Evolutionary conservation across 2,888 invertebrate genomes (phyloP).

Genomic region (Clivina fossor): DNA sequence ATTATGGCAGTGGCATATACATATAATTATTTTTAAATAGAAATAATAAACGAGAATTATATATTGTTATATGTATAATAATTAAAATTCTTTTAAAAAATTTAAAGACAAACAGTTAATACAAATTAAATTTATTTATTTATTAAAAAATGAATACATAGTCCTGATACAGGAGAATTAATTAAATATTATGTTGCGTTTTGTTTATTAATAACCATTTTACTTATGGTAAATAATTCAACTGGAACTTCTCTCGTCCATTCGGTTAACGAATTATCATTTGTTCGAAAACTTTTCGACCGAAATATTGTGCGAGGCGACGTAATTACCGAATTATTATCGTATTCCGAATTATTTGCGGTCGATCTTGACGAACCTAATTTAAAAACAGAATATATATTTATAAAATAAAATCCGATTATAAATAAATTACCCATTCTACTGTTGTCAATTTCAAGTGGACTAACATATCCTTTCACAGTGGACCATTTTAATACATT

Average conservation of each 20-base stretch:
- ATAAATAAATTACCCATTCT: not conserved
- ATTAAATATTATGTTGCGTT: constrained; percentile 45
- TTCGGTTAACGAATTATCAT: constrained; percentile 39
- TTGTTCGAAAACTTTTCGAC: constrained; percentile 7
- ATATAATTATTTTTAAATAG: too few species aligned
- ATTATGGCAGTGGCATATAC: too few species aligned
- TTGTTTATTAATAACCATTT: constrained; percentile 44
- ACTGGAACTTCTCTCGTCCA: constrained; percentile 50
- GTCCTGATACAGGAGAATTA: constrained; percentile 17
- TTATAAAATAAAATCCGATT: not conserved
- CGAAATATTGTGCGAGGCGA: constrained; percentile 24
- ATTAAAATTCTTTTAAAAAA: too few species aligned
- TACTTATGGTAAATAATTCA: constrained; percentile 51
- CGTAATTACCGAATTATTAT: not conserved
- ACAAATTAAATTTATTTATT: constrained; percentile 11
- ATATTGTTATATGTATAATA: too few species aligned
- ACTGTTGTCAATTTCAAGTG: constrained; percentile 11
- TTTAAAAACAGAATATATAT: too few species aligned
- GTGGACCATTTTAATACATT: constrained; percentile 52
- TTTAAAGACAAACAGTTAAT: not conserved
- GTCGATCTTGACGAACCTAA: constrained; percentile 19
- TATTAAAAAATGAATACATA: constrained; percentile 11
- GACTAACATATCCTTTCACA: constrained; percentile 43
- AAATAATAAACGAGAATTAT: too few species aligned
- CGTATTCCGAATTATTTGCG: not conserved